phyloP scores from a whole-genome alignment of 1,140 invertebrate genomes.

The Drosophila pachea region DNA sequence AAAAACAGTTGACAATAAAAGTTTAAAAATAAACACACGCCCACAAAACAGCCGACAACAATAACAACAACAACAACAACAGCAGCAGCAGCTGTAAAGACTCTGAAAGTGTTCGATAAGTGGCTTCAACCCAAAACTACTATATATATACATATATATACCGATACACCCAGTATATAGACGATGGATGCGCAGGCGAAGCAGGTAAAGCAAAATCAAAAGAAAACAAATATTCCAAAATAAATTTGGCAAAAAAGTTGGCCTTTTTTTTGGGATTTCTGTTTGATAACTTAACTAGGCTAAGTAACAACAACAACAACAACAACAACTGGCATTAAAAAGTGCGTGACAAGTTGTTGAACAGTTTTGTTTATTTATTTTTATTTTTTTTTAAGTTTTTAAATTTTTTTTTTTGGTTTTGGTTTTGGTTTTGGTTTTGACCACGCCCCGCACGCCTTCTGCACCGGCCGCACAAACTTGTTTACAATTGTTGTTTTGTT shows the following conservation, averaged over 20 bases:
- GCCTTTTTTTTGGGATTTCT: conserved; percentile 17
- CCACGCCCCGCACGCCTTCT: conserved; percentile 35
- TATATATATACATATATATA: conserved; percentile 9
- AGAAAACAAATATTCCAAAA: conserved; percentile 35
- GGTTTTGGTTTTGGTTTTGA: conserved; percentile 31
- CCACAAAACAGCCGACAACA: conserved; percentile 23
- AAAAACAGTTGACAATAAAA: conserved; percentile 32
- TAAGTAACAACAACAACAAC: conserved; percentile 52
- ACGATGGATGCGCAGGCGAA: conserved; percentile 63
- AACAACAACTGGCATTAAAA: conserved; percentile 21
- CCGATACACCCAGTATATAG: background rate
- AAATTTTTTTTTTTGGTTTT: no score
- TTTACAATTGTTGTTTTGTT: conserved; percentile 64
- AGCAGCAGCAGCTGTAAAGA: conserved; percentile 8
- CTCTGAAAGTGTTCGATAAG: conserved; percentile 12
- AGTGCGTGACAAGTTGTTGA: conserved; percentile 67
- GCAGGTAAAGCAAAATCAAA: conserved; percentile 57
- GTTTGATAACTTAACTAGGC: conserved; percentile 63
- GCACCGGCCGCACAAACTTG: conserved; percentile 54
- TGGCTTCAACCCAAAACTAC: conserved; percentile 9
- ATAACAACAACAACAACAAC: conserved; percentile 15
- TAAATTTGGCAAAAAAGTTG: conserved; percentile 42
- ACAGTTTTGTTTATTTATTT: conserved; percentile 50
- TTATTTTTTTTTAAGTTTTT: conserved; percentile 6
- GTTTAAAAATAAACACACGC: conserved; percentile 21